A percentile compares a stretch with the other conserved stretches of the same genome.
Conservation (phyloP, 2,797 vertebrate species). For the Pristis pectinata region DNA sequence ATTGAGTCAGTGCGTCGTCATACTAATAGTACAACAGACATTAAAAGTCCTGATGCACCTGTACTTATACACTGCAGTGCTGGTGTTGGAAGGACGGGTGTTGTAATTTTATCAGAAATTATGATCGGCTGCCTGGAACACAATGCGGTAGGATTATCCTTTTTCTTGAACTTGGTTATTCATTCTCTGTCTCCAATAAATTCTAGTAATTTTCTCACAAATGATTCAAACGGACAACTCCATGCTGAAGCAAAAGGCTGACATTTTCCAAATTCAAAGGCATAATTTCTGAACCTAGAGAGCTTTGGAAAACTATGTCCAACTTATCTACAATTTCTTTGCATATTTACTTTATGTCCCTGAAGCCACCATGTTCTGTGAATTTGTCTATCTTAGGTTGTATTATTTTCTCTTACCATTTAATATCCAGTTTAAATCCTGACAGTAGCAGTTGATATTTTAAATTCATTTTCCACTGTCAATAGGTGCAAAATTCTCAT, state of each 20-base stretch:
- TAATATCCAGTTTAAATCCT: neutral
- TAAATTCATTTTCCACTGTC: neutral
- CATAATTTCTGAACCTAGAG: neutral
- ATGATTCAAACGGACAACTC: neutral
- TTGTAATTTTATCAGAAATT: conserved; percentile 87
- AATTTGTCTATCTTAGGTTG: neutral
- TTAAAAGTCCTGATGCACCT: conserved; percentile 70
- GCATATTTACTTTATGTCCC: neutral
- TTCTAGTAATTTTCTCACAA: neutral
- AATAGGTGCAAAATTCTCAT: neutral
- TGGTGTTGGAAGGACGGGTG: conserved; percentile 85
- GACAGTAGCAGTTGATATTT: neutral
- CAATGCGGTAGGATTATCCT: conserved; percentile 73
- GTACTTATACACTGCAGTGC: conserved; percentile 93
- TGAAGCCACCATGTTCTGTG: neutral
- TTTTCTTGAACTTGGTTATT: neutral
- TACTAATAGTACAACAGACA: conserved; percentile 84
- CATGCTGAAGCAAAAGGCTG: too few relatives aligned
- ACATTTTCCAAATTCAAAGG: neutral
- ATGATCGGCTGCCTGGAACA: conserved; percentile 96
- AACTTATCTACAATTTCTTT: neutral
- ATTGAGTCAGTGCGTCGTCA: conserved; percentile 95
- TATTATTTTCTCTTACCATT: neutral
- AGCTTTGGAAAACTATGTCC: neutral
- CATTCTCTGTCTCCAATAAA: neutral